Conservation (phyloP, 2,888 invertebrate species). For the Mesorhabditis sp. region DNA sequence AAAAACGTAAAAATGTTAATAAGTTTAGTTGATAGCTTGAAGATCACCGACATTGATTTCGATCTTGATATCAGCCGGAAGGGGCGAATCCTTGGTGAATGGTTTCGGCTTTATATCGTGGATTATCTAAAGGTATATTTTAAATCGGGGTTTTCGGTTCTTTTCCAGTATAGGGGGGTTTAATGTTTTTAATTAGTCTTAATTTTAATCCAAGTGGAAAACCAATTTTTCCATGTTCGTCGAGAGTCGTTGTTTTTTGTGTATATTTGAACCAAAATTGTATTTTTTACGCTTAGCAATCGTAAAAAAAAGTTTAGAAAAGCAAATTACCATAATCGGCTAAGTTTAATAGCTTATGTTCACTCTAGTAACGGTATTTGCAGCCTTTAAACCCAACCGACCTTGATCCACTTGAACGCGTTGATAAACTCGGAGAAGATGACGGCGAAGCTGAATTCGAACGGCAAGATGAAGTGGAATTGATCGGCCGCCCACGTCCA, state of each 20-base stretch:
- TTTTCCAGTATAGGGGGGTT: no score
- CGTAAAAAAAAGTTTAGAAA: no score
- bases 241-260: no score
- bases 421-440: conserved; percentile 68
- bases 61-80: conserved; percentile 84
- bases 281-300: no score
- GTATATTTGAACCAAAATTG: no score
- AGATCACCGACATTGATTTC: conserved; percentile 67
- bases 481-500: conserved; percentile 58
- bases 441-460: conserved; percentile 59
- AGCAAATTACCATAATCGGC: no score
- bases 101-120: conserved; percentile 65
- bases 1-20: conserved; percentile 9
- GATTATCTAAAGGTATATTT: conserved; percentile 55
- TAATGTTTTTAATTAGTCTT: no score
- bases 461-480: conserved; percentile 59
- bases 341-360: no score
- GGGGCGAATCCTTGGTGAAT: conserved; percentile 70
- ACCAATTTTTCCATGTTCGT: no score
- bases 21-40: neutral
- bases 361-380: no score
- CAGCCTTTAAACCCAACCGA: conserved; percentile 56
- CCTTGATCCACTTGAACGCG: conserved; percentile 86
- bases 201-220: no score
- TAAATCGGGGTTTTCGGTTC: no score